Conservation (phyloP, 1,140 invertebrate species). For the Spodoptera frugiperda region DNA sequence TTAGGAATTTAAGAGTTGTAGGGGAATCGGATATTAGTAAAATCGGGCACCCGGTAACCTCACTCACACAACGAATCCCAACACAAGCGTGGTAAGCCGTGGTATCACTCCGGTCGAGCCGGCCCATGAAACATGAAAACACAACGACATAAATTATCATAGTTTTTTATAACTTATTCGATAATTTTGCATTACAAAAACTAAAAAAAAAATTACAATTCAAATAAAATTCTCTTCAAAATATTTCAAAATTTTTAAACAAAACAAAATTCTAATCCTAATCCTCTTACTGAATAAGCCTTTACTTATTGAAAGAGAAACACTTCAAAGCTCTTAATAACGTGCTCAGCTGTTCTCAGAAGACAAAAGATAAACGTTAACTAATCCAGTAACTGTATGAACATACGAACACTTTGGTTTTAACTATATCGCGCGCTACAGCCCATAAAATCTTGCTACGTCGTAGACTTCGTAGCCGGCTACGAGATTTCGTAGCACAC, state of each 20-base stretch:
- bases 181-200: too few relatives aligned
- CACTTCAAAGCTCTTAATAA: background rate
- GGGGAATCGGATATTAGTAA: too few relatives aligned
- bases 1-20: too few relatives aligned
- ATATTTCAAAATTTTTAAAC: background rate
- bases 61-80: too few relatives aligned
- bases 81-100: too few relatives aligned
- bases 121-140: too few relatives aligned
- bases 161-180: too few relatives aligned
- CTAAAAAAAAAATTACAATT: too few relatives aligned
- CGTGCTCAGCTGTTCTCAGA: background rate
- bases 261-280: background rate
- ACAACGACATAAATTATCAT: background rate
- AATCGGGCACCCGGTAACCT: too few relatives aligned
- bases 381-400: constrained; percentile 10
- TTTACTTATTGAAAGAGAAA: background rate
- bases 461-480: constrained; percentile 27
- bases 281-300: background rate
- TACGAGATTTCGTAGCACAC: constrained; percentile 38
- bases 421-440: constrained; percentile 14
- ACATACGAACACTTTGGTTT: constrained; percentile 1
- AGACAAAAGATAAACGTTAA: background rate
- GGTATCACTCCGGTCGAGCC: too few relatives aligned
- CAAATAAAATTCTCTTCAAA: too few relatives aligned
- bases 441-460: constrained; percentile 33